Base-by-base conservation (phyloP, 2,888 invertebrate species). In the Drosophila recens region DNA sequence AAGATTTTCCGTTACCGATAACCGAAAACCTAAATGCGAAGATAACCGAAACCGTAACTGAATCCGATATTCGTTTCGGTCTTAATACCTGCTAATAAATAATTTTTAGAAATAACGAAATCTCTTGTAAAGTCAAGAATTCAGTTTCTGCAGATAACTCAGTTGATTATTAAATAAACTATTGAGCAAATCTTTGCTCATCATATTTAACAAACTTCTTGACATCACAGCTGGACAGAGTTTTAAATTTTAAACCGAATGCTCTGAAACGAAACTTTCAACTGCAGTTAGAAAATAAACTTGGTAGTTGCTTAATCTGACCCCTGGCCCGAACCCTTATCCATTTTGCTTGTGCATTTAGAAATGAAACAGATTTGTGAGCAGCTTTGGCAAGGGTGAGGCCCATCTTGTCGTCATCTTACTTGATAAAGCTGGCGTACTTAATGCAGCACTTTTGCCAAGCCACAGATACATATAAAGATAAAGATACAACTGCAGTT, bases 351-450 rank as follows among this genome's bases (percentile, higher is more conserved):
- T 38, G 38, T 38, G 27, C 20, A 5, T 10, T 30, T 43, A 15
- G 48, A 15, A 57, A 40, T 57, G 38, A 46, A 67, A 59, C 57
- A 46, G 63, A 79, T 54, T 57, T 82, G 68, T 63, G 33, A 58
- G 66, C 62, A 69, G 61, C 38, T 72, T 70, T 67, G 59, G 58
- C 75, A 72, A 58, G 62, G 66, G 36, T 15, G 43, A 62, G 68
- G 67, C 62, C 13, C 61, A 68, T 70, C 53, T 67, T 61, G 56
- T 48, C 42, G 54, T 63, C 52, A 75, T 53, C 72, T 75, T 56
- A 62, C 58, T 69, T 73, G 77, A 72, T 77, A 75, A 68, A 77
- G 77, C 69, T 69, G 17, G 42, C 51, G 49, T 58, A 76, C 77
- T 76, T 75, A 58, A 65, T 45, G 59, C 66, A 59, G 65, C 67